A percentile compares a stretch with the other conserved stretches of the same genome.
Evolutionary conservation across 2,888 invertebrate species (phyloP).

Genomic region (Limnephilus auricula): DNA sequence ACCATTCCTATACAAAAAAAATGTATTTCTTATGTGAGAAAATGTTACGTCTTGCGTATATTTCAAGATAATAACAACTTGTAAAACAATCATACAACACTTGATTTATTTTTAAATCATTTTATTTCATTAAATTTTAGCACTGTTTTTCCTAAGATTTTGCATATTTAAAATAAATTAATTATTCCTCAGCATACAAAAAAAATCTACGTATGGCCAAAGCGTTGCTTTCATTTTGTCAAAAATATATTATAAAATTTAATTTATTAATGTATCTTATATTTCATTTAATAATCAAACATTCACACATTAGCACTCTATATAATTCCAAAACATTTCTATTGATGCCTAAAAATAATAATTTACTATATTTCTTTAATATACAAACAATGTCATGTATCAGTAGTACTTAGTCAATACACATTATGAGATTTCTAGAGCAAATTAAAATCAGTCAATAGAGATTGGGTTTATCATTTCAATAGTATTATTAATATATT

Average conservation of each 20-base stretch:
- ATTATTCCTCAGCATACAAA: neutral
- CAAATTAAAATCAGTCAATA: conserved; percentile 33
- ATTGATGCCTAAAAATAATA: neutral
- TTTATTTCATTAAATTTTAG: neutral
- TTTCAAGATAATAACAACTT: neutral
- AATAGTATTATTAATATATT: conserved; percentile 31
- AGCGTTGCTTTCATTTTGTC: neutral
- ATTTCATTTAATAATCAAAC: neutral
- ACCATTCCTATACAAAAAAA: neutral
- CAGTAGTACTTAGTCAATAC: neutral
- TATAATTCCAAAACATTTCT: neutral
- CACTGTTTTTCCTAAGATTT: neutral
- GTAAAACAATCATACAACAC: neutral
- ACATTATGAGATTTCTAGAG: neutral
- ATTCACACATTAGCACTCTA: neutral
- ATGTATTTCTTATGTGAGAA: neutral
- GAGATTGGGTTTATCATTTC: conserved; percentile 22
- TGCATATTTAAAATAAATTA: neutral
- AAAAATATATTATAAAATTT: neutral
- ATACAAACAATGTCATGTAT: neutral
- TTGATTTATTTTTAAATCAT: neutral
- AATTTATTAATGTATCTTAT: neutral
- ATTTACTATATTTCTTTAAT: neutral
- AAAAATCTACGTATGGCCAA: neutral
- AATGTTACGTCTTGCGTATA: neutral